Evolutionary conservation across 53 echinoderm and acorn worm genomes (phyloP).

Genomic region (Arbacia lixula): DNA sequence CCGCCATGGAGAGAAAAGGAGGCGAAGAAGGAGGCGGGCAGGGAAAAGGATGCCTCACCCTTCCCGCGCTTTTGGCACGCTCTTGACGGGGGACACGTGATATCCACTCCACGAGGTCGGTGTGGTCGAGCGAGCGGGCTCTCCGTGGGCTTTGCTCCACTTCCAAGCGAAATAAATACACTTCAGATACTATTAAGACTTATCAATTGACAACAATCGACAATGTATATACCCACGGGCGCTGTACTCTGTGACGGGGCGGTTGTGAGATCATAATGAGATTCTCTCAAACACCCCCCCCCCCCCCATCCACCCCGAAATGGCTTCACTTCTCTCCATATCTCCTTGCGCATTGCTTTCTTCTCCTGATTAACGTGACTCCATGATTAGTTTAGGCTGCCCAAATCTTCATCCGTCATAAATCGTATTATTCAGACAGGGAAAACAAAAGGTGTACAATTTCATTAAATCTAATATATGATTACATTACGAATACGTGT

Average conservation of each 20-base stretch:
- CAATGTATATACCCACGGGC: slow-evolving; percentile 2
- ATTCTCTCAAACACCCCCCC: too few relatives aligned
- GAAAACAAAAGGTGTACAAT: too few relatives aligned
- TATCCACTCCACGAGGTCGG: slow-evolving; percentile 32
- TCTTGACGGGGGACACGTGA: slow-evolving; percentile 21
- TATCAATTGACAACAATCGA: slow-evolving; percentile 47
- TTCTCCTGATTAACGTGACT: too few relatives aligned
- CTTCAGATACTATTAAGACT: slow-evolving; percentile 49
- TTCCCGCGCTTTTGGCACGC: background rate
- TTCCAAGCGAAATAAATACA: slow-evolving; percentile 44
- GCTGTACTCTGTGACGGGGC: background rate
- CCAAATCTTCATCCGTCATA: background rate
- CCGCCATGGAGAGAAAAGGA: slow-evolving; percentile 1
- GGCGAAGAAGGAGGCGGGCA: background rate
- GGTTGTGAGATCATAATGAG: too few relatives aligned
- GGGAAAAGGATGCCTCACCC: background rate
- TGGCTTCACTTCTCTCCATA: too few relatives aligned
- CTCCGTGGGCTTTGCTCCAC: slow-evolving; percentile 42
- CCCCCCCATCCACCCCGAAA: too few relatives aligned
- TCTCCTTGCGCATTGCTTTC: too few relatives aligned
- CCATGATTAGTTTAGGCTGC: too few relatives aligned
- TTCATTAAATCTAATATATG: too few relatives aligned
- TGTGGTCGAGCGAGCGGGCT: slow-evolving; percentile 15
- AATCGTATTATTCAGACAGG: background rate
- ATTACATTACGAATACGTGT: too few relatives aligned